Conservation (phyloP, 2,888 invertebrate genomes). For the Oligia fasciuncula region DNA sequence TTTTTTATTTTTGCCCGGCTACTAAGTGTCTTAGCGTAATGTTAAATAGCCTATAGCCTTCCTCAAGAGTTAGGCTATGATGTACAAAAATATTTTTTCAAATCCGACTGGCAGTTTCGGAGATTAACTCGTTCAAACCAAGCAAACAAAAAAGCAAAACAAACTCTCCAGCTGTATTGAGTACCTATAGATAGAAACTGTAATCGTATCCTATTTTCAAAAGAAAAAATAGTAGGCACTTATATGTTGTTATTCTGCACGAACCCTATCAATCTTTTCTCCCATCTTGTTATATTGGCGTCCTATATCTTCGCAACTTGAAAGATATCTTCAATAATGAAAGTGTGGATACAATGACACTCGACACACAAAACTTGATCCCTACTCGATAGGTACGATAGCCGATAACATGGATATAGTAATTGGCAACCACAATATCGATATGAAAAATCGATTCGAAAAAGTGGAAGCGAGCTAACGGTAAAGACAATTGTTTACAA, state of each 20-base stretch:
- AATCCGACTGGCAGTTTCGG: background rate
- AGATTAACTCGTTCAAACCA: background rate
- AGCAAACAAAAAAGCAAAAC: background rate
- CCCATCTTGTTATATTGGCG: conserved; percentile 48
- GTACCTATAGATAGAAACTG: background rate
- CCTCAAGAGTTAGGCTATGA: background rate
- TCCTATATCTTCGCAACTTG: conserved; percentile 50
- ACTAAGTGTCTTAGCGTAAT: background rate
- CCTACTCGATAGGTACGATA: conserved; percentile 30
- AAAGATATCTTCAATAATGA: conserved; percentile 49
- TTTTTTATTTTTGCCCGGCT: background rate
- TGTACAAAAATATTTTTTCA: background rate
- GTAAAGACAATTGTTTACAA: conserved; percentile 56
- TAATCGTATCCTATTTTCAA: conserved; percentile 1
- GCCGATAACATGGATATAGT: conserved; percentile 36
- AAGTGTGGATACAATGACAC: conserved; percentile 55
- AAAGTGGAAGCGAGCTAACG: background rate
- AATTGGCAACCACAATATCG: conserved; percentile 48
- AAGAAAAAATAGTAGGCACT: conserved; percentile 29
- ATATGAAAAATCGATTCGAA: conserved; percentile 29
- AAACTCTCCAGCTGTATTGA: background rate
- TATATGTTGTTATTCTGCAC: conserved; percentile 39
- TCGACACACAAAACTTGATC: conserved; percentile 56
- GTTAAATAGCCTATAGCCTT: background rate
- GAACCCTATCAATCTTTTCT: conserved; percentile 47